Conservation (phyloP, 2,113 vertebrate genomes). For the Globicephala melas region DNA sequence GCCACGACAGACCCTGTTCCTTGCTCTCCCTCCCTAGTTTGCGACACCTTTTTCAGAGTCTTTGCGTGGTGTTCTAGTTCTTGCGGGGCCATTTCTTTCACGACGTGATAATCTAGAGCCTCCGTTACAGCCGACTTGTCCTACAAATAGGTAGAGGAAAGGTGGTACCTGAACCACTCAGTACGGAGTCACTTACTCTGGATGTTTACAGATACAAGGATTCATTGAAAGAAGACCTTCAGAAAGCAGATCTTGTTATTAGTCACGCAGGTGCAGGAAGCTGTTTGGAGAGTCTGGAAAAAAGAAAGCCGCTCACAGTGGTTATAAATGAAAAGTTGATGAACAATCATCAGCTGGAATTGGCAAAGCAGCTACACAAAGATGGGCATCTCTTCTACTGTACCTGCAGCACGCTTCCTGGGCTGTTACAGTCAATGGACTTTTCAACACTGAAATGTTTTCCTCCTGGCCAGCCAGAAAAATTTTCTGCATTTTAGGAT, state of each 20-base stretch:
- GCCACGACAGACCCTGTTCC: background rate
- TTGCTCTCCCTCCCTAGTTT: background rate
- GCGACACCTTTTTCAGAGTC: background rate
- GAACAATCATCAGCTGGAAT: slow-evolving; percentile 96
- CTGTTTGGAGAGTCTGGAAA: slow-evolving; percentile 92
- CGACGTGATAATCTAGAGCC: slow-evolving; percentile 71
- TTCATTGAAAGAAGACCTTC: slow-evolving; percentile 89
- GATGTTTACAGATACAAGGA: slow-evolving; percentile 91
- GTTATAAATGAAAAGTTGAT: slow-evolving; percentile 96
- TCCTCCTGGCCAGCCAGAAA: slow-evolving; percentile 89
- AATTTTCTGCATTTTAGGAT: slow-evolving; percentile 94
- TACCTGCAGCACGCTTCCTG: slow-evolving; percentile 92
- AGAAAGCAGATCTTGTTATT: slow-evolving; percentile 89
- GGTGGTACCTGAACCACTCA: slow-evolving; percentile 74
- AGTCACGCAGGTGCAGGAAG: slow-evolving; percentile 97
- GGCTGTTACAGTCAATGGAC: slow-evolving; percentile 90
- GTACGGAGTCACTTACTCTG: slow-evolving; percentile 79
- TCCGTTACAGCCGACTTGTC: slow-evolving; percentile 87
- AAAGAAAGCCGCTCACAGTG: slow-evolving; percentile 91
- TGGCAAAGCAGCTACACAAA: slow-evolving; percentile 89
- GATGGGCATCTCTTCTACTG: slow-evolving; percentile 91
- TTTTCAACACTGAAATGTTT: slow-evolving; percentile 90
- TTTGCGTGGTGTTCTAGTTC: background rate
- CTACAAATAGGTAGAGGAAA: slow-evolving; percentile 92
- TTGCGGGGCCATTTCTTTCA: background rate